Evolutionary conservation across 2,797 vertebrate genomes (phyloP).

Genomic region (Lepidocolaptes lacrymiger): DNA sequence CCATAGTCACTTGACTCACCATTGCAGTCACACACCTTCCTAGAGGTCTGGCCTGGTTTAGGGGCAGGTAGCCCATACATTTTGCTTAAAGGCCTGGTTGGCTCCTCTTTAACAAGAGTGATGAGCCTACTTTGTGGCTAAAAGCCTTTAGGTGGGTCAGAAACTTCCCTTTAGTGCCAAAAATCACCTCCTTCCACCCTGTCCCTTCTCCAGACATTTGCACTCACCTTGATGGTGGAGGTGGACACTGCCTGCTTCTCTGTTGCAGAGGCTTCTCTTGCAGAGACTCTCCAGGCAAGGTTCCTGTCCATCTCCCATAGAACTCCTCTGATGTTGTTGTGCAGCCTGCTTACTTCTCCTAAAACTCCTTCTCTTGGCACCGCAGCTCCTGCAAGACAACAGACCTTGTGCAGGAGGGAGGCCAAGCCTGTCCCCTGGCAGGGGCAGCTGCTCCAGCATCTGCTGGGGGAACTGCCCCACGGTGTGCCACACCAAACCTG

Average conservation of each 20-base stretch:
- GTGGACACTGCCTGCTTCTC: not conserved
- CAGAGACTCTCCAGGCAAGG: not conserved
- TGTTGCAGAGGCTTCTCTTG: accelerated
- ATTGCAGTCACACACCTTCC: not conserved
- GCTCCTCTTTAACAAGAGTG: not conserved
- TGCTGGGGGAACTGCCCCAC: accelerated
- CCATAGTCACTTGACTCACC: accelerated
- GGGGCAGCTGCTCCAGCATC: not conserved
- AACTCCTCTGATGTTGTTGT: not conserved
- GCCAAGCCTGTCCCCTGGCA: not conserved
- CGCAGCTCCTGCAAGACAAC: not conserved
- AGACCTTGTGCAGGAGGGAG: not conserved
- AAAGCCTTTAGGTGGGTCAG: not conserved
- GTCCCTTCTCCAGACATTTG: not conserved
- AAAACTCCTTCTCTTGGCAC: accelerated
- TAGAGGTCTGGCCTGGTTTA: not conserved
- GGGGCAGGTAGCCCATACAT: not conserved
- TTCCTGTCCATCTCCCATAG: accelerated
- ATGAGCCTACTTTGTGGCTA: accelerated
- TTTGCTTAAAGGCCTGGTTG: not conserved
- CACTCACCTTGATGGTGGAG: not conserved
- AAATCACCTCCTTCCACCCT: not conserved
- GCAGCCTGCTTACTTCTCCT: not conserved
- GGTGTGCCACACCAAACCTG: accelerated
- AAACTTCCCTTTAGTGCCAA: not conserved